Base-by-base conservation (phyloP, 2,888 invertebrate species). In the Drosophila limbata region DNA sequence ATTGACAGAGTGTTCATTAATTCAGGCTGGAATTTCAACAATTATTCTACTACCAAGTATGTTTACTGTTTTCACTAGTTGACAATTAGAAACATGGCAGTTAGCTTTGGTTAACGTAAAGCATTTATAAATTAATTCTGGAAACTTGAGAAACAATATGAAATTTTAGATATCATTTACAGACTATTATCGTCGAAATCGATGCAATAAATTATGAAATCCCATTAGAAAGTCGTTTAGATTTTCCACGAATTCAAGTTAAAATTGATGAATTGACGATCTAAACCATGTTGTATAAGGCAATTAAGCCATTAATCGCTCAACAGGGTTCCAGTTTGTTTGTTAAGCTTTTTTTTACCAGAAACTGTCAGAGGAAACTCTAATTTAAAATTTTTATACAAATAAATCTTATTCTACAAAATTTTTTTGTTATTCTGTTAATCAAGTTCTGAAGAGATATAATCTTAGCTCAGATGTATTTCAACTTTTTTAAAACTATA, bases 1-100 rank as follows among this genome's bases (percentile, higher is more conserved):
- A 71, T 71, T 74, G 45, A 8, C 33, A 31, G 42, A 28, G 28
- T 52, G 47, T 73, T 63, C 63, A 66, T 77, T 62, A 48, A 40
- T 21, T 19, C 50, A 11, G 40, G 9, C n/a, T 42, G 21, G 28
- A 44, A 71, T 60, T 44, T 33, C 35, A 17, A 17, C n/a, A 48
- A 53, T 39, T 51, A 40, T 47, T 35, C 19, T 10, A 31, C 9
- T 19, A 5, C 39, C 40, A 6, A 28, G 8, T 28, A 10, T 47
- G n/a, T 19, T 17, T 39, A 11, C 25, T 11, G n/a, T 2, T 31
- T 25, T 13, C 15, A 44, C 40, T 10, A 21, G 28, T 71, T 55
- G 72, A 35, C 15, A 60, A 69, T 67, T 48, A 40, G 17, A 67
- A 59, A 8, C 13, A 4, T 25, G 19, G n/a, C 3, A 37, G 10